Conservation (phyloP, 2,888 invertebrate species). For the Galeopsomyia nigrocyanea region DNA sequence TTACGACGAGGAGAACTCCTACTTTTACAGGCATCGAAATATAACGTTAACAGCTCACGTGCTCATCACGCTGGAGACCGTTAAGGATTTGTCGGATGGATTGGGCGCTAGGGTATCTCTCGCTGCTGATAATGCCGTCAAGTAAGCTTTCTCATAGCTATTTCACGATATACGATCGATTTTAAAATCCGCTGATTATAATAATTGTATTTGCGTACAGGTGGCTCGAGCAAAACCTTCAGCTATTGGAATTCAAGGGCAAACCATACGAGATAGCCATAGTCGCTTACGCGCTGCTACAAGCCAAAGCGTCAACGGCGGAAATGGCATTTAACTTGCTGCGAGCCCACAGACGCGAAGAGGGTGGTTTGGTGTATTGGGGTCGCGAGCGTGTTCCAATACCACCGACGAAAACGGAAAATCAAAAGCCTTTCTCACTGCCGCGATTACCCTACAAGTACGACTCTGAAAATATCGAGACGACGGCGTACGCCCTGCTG, state of each 20-base stretch:
- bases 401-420: conserved; percentile 88
- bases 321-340: conserved; percentile 86
- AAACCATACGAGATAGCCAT: conserved; percentile 90
- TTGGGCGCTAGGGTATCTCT: conserved; percentile 82
- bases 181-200: not conserved
- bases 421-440: conserved; percentile 90
- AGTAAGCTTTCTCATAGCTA: conserved; percentile 38
- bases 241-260: conserved; percentile 78
- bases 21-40: conserved; percentile 77
- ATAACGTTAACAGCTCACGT: conserved; percentile 95
- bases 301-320: conserved; percentile 86
- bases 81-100: conserved; percentile 83
- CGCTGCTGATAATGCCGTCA: conserved; percentile 81
- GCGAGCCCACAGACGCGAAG: conserved; percentile 75
- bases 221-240: conserved; percentile 88
- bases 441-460: conserved; percentile 90
- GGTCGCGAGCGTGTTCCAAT: conserved; percentile 83
- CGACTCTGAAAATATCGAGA: conserved; percentile 92
- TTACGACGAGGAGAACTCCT: conserved; percentile 69
- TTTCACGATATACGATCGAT: not conserved
- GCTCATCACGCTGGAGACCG: conserved; percentile 86
- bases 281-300: conserved; percentile 88
- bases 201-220: conserved; percentile 48
- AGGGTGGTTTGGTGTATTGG: conserved; percentile 90
- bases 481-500: conserved; percentile 92